These are phyloP conservation scores for Chunga burmeisteri DNA, from an alignment of 2,113 vertebrate species.

Conservation along the genomic window DNA sequence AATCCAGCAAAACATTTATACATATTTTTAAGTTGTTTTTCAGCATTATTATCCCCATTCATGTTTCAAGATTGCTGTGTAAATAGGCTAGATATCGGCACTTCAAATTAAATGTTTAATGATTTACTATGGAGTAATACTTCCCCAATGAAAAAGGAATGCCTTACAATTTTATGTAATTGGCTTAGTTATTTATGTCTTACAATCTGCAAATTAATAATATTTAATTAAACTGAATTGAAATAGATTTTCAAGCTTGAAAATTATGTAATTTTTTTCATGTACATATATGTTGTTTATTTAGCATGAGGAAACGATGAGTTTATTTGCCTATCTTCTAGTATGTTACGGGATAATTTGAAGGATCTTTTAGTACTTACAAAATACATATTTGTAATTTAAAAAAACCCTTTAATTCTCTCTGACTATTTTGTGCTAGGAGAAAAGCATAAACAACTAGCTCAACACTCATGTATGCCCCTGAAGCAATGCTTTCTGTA, in stretches of 20 bases:
- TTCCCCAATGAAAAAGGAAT: background rate
- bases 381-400: conserved; percentile 13
- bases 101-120: background rate
- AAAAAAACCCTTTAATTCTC: conserved; percentile 17
- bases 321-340: background rate
- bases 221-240: background rate
- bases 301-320: background rate
- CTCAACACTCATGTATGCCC: background rate
- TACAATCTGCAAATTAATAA: background rate
- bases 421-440: conserved; percentile 24
- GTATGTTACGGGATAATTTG: conserved; percentile 31
- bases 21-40: background rate
- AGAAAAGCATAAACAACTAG: conserved; percentile 16
- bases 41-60: background rate
- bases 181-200: background rate
- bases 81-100: background rate
- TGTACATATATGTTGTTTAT: background rate
- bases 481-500: background rate
- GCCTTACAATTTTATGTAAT: background rate
- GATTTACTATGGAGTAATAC: background rate
- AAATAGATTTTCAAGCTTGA: background rate
- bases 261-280: background rate
- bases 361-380: background rate
- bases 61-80: background rate
- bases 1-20: background rate